A percentile compares a stretch with the other conserved stretches of the same genome.
Conservation (phyloP, 2,797 vertebrate genomes). For the Sandelia bainsii region DNA sequence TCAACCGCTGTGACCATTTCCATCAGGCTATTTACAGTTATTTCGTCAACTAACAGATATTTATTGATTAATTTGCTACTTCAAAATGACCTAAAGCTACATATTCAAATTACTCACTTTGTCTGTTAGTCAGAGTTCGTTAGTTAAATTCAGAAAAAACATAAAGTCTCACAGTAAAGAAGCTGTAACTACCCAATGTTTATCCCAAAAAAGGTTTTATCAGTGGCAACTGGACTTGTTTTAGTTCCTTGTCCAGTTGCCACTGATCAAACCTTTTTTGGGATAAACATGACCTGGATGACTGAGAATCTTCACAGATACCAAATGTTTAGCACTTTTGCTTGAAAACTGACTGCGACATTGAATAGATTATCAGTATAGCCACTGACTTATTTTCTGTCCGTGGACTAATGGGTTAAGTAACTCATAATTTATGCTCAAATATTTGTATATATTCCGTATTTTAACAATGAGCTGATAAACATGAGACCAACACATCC, state of each 20-base stretch:
- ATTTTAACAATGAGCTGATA: constrained; percentile 54
- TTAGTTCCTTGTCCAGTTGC: no score
- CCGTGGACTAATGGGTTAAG: background rate
- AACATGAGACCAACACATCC: constrained; percentile 80
- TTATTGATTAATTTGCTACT: background rate
- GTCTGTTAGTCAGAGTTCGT: background rate
- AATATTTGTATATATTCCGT: background rate
- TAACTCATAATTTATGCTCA: background rate
- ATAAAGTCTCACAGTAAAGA: background rate
- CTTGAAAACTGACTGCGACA: background rate
- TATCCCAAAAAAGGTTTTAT: no score
- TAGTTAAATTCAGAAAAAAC: constrained; percentile 1
- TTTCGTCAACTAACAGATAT: background rate
- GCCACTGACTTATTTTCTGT: background rate
- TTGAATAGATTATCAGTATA: background rate
- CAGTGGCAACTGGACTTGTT: no score
- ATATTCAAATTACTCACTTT: background rate
- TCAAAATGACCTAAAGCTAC: no score
- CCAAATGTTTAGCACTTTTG: background rate
- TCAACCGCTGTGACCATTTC: no score
- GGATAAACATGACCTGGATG: no score
- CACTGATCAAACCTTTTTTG: no score
- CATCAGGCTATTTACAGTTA: no score
- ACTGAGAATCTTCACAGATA: no score
- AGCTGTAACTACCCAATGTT: background rate